Conservation (phyloP, 2,113 vertebrate species). For the Centropus bengalensis region DNA sequence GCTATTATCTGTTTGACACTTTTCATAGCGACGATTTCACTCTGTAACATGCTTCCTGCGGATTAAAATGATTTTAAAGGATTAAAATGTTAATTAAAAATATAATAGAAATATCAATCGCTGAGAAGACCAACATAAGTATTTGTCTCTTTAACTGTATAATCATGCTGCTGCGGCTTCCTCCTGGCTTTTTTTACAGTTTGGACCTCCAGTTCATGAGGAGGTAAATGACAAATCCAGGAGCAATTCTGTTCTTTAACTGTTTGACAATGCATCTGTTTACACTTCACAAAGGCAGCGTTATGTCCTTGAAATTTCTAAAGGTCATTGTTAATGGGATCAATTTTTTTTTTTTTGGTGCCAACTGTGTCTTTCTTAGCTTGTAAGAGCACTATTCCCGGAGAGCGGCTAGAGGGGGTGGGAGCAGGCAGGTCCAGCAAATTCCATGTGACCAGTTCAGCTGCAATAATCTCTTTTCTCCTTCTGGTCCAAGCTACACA, state of each 20-base stretch:
- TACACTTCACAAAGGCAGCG: slow-evolving; percentile 76
- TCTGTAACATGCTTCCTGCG: slow-evolving; percentile 70
- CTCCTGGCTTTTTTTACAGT: slow-evolving; percentile 52
- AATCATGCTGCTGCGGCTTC: background rate
- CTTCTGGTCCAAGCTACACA: slow-evolving; percentile 82
- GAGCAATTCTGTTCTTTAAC: slow-evolving; percentile 75
- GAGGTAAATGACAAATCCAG: slow-evolving; percentile 74
- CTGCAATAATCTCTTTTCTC: slow-evolving; percentile 88
- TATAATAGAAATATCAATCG: slow-evolving; percentile 74
- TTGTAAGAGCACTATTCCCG: slow-evolving; percentile 60
- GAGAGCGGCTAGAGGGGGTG: slow-evolving; percentile 63
- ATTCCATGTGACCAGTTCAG: slow-evolving; percentile 85
- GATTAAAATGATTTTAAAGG: slow-evolving; percentile 79
- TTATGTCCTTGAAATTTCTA: slow-evolving; percentile 84
- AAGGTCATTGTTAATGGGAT: slow-evolving; percentile 83
- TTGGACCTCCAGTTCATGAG: slow-evolving; percentile 58
- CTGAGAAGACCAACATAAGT: slow-evolving; percentile 58
- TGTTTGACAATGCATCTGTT: slow-evolving; percentile 75
- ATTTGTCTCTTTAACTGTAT: slow-evolving; percentile 72
- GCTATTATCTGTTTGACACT: slow-evolving; percentile 75
- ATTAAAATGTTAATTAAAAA: slow-evolving; percentile 82
- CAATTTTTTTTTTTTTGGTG: slow-evolving; percentile 39
- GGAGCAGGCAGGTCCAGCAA: slow-evolving; percentile 65
- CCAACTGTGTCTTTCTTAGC: slow-evolving; percentile 67
- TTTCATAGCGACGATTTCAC: slow-evolving; percentile 73